phyloP scores from a whole-genome alignment of 1,140 invertebrate species.

The Bursaphelenchus mucronatus region DNA sequence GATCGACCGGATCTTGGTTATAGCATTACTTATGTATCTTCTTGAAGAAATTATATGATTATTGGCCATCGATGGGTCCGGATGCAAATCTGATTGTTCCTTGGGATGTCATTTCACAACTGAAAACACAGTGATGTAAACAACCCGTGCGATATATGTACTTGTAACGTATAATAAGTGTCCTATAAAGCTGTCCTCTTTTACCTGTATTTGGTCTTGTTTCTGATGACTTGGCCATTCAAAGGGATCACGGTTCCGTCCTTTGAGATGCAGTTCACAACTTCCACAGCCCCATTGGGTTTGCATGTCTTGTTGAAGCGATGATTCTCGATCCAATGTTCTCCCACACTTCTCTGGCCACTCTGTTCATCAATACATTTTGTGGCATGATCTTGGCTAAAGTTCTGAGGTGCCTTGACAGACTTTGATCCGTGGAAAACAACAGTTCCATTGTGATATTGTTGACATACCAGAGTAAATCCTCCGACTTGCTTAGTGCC shows the following conservation, averaged over 20 bases:
- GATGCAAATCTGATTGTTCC: slow-evolving; percentile 46
- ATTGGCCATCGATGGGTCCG: slow-evolving; percentile 35
- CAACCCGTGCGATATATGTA: slow-evolving; percentile 6
- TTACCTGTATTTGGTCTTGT: slow-evolving; percentile 38
- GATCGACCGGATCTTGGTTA: slow-evolving; percentile 1
- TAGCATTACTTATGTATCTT: slow-evolving; percentile 10
- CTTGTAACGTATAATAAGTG: neutral
- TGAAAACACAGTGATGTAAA: slow-evolving; percentile 25
- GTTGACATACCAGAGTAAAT: slow-evolving; percentile 41
- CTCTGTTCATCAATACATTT: slow-evolving; percentile 16
- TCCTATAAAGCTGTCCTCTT: slow-evolving; percentile 13
- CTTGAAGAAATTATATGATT: neutral
- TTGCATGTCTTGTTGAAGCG: slow-evolving; percentile 51
- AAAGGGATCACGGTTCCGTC: slow-evolving; percentile 42
- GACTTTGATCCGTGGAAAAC: slow-evolving; percentile 47
- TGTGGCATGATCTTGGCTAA: neutral
- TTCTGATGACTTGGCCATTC: slow-evolving; percentile 35
- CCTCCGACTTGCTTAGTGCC: slow-evolving; percentile 12
- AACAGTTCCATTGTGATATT: slow-evolving; percentile 45
- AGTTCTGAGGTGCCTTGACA: slow-evolving; percentile 13
- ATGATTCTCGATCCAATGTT: slow-evolving; percentile 47
- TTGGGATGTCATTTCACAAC: slow-evolving; percentile 38
- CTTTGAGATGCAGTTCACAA: slow-evolving; percentile 49
- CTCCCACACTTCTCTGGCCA: slow-evolving; percentile 23
- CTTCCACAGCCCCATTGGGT: slow-evolving; percentile 40